Conservation (phyloP, 2,888 invertebrate genomes). For the Trypoxylon attenuatum region DNA sequence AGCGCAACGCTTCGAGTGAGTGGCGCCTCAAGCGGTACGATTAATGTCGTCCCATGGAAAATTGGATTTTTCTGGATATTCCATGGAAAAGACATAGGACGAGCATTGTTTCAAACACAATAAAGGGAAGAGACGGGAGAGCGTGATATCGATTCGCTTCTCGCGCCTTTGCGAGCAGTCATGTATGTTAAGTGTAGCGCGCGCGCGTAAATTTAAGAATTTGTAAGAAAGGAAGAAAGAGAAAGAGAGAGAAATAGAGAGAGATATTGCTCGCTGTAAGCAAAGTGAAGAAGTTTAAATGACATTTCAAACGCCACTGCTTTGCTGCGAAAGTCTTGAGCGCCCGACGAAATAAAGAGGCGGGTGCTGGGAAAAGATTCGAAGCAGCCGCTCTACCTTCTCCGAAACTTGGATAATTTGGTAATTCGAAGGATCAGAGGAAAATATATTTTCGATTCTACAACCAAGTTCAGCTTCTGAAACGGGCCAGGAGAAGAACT, state of each 20-base stretch:
- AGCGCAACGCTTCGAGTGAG: neutral
- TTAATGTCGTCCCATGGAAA: neutral
- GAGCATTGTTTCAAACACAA: neutral
- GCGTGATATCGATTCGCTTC: neutral
- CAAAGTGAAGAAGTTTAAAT: slow-evolving; percentile 30
- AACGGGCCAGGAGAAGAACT: neutral
- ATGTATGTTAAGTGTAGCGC: neutral
- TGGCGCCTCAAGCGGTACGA: neutral
- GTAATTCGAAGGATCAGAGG: slow-evolving; percentile 41
- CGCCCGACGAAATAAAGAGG: neutral
- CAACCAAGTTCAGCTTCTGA: neutral
- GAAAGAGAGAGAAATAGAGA: no score
- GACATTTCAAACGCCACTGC: slow-evolving; percentile 25
- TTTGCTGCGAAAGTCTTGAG: slow-evolving; percentile 21
- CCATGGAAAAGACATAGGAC: neutral
- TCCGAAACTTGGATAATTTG: slow-evolving; percentile 47
- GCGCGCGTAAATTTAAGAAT: slow-evolving; percentile 1
- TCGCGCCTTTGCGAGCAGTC: neutral
- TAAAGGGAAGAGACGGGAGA: neutral
- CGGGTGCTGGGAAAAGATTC: neutral
- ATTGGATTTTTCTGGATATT: neutral
- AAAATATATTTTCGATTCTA: slow-evolving; percentile 39
- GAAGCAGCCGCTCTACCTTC: neutral
- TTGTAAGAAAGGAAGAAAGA: neutral
- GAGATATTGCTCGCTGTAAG: neutral